phyloP scores from a whole-genome alignment of 2,888 invertebrate species.

The Himalopsyche kuldschensis region DNA sequence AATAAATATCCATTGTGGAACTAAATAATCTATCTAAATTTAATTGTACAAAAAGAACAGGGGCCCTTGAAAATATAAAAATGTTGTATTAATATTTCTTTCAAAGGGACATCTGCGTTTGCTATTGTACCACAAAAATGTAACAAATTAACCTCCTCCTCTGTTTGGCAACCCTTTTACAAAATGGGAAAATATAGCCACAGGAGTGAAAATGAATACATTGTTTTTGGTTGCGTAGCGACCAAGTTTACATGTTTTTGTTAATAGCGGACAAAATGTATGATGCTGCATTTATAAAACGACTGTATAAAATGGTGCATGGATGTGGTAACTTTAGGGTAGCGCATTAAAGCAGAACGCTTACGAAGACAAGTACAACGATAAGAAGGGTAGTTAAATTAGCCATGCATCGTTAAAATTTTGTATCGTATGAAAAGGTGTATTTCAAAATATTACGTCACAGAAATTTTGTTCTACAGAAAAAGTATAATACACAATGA shows the following conservation, averaged over 20 bases:
- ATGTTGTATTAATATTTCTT: not conserved
- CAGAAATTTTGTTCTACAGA: too few species aligned
- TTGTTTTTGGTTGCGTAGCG: not conserved
- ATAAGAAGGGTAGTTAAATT: too few species aligned
- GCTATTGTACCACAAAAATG: not conserved
- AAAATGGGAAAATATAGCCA: not conserved
- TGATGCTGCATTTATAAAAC: not conserved
- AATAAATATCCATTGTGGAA: too few species aligned
- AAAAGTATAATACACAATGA: too few species aligned
- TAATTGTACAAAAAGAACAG: too few species aligned
- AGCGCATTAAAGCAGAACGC: not conserved
- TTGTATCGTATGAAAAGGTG: too few species aligned
- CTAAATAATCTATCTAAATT: too few species aligned
- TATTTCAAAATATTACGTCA: too few species aligned
- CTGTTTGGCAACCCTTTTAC: not conserved
- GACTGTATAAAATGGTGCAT: not conserved
- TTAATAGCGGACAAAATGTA: not conserved
- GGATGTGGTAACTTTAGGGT: not conserved
- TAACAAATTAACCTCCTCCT: not conserved
- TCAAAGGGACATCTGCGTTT: not conserved
- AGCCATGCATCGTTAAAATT: too few species aligned
- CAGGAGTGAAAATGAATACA: not conserved
- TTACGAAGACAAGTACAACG: not conserved
- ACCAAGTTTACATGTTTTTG: not conserved
- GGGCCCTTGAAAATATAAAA: too few species aligned